Evolutionary conservation across 2,888 invertebrate species (phyloP), one percentile per base, ranked within the genome.

Genomic region (Tenthredo scrophulariae): DNA sequence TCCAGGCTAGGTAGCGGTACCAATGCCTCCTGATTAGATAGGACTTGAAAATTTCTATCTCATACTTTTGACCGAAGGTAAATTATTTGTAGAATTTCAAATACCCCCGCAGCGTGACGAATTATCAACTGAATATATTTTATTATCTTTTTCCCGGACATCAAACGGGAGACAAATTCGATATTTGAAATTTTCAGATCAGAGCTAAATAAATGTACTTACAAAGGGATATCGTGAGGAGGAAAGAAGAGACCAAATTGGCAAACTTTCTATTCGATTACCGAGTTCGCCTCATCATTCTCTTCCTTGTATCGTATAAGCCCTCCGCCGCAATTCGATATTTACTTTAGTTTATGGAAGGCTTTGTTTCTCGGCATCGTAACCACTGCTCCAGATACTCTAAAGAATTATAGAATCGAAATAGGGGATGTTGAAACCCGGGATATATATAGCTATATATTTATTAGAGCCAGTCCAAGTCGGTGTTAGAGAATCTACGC

Each of bases 231-330:
- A 26, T 22, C 13, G 10, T 3, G 22, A 26, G 62, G 10, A 26
- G 26, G 6, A 54, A 62, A 10, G 26, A 26, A 62, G 62, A 13
- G 26, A 62, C 1, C 26, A 62, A 62, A 62, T 62, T 62, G 62
- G 62, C 18, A 18, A 67, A 67, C 33, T 67, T 67, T 67, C 67
- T 67, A 67, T 67, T 67, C 67, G 67, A 67, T 67, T 67, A 67
- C 67, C 33, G 67, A 33, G 18, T 67, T 67, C 67, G 15, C 18
- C 33, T 33, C n/a, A n/a, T 18, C 7, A 1, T n/a, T 54, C n/a
- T 1, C n/a, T 54, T 50, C 4, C 50, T n/a, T 54, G n/a, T 54
- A 54, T n/a, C 2, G 4, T 7, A 54, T 46, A 15, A 46, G 13
- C 46, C 26, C 26, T 22, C 67, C 4, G 18, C 67, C 33, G 67